Evolutionary conservation across 2,113 vertebrate species (phyloP), one percentile per base, ranked within the genome.

Genomic region (Neoarius graeffei): DNA sequence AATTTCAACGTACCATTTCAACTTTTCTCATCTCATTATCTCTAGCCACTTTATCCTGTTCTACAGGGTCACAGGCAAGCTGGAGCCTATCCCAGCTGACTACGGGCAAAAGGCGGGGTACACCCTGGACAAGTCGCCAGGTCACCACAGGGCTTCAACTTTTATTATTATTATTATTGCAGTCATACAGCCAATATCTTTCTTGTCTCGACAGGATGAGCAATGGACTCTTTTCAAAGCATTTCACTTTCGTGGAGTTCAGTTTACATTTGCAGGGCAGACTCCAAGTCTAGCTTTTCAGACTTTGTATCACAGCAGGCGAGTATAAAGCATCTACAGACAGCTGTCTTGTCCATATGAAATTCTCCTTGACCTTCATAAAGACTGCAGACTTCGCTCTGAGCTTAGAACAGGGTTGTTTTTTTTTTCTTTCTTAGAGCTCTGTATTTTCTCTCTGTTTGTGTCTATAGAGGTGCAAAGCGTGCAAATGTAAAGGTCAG

Each of bases 291-390:
- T 42, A 60, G 30, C 56, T 7, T 81, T 35, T 80, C 5, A 59
- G 17, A 56, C 73, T 56, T 59, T 80, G 85, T 81, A 50, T 52
- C 60, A 20, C 5, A 27, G 60, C 60, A 86, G 30, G 19, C 71
- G 14, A 15, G 84, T 15, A 62, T 76, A 76, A 48, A 85, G 35
- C 67, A 85, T 59, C 30, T 59, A 54, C 50, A 42, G 48, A 27
- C 52, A 69, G 76, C 52, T 86, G 5, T 74, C 50, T 59, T 76
- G 85, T 56, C 27, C 50, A 5, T 57, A 25, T 15, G 7, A 86
- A 86, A 56, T 56, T 81, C 62, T 86, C 77, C 76, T 86, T 59
- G 85, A 86, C 85, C 76, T 52, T 30, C 10, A 15, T 42, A 67
- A 69, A 81, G 62, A 86, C 74, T 52, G 25, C 35, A 50, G 62